Percentiles rank a stretch among this genome's conserved stretches.
Evolutionary conservation across 2,797 vertebrate genomes (phyloP).

Genomic region (Scyliorhinus canicula): DNA sequence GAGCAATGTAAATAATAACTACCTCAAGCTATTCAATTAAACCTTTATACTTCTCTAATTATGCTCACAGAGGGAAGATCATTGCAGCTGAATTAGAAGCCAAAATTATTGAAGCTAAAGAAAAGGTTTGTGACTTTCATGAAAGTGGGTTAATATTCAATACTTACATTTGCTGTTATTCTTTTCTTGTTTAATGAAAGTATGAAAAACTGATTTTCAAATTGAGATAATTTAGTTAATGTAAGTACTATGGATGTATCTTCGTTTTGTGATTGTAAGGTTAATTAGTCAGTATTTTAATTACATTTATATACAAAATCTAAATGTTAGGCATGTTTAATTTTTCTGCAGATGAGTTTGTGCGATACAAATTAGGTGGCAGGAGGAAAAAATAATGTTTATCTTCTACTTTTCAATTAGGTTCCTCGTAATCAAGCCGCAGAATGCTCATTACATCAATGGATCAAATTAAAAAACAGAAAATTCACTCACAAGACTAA

Average conservation of each 20-base stretch:
- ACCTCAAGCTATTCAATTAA: background rate
- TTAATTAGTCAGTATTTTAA: background rate
- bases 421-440: background rate
- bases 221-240: background rate
- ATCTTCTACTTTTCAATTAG: background rate
- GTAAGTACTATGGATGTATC: background rate
- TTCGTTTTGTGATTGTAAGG: background rate
- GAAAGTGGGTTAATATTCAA: background rate
- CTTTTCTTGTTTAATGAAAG: background rate
- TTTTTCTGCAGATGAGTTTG: background rate
- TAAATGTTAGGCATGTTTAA: background rate
- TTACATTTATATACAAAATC: background rate
- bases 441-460: background rate
- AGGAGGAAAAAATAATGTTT: background rate
- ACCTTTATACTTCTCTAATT: background rate
- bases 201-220: background rate
- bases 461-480: background rate
- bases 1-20: background rate
- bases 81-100: conserved; percentile 59
- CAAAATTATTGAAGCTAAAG: conserved; percentile 53
- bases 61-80: conserved; percentile 59
- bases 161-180: background rate
- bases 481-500: background rate
- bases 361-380: background rate
- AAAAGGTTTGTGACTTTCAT: conserved; percentile 47